A percentile compares a stretch with the other conserved stretches of the same genome.
Conservation (phyloP, 2,113 vertebrate species). For the Gymnarchus niloticus region DNA sequence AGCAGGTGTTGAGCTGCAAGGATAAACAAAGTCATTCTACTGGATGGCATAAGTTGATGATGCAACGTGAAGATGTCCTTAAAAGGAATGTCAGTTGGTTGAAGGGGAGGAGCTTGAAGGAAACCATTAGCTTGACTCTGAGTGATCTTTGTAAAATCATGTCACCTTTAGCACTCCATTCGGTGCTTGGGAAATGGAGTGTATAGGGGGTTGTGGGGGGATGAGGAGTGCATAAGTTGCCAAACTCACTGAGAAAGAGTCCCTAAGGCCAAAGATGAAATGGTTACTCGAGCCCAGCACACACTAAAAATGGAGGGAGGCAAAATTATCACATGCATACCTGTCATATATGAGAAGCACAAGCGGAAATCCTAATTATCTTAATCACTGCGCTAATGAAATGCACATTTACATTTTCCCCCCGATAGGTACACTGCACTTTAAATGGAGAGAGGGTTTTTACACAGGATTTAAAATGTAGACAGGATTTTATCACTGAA, state of each 20-base stretch:
- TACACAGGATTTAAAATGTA: neutral
- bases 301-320: constrained; percentile 10
- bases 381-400: neutral
- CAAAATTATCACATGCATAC: neutral
- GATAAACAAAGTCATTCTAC: neutral
- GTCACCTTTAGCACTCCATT: neutral
- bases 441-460: too few relatives aligned
- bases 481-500: neutral
- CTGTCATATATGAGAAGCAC: neutral
- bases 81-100: neutral
- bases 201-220: neutral
- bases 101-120: neutral
- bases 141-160: neutral
- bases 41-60: neutral
- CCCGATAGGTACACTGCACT: neutral
- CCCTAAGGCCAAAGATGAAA: constrained; percentile 23
- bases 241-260: constrained; percentile 23
- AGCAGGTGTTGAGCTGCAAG: neutral
- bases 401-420: neutral
- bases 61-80: neutral
- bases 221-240: neutral
- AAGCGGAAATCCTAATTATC: neutral
- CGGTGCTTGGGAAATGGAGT: neutral
- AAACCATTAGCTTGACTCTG: neutral
- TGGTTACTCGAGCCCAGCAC: constrained; percentile 15